Evolutionary conservation across 2,888 invertebrate genomes (phyloP), one percentile per base, ranked within the genome.

Genomic region (Melanotus villosus): DNA sequence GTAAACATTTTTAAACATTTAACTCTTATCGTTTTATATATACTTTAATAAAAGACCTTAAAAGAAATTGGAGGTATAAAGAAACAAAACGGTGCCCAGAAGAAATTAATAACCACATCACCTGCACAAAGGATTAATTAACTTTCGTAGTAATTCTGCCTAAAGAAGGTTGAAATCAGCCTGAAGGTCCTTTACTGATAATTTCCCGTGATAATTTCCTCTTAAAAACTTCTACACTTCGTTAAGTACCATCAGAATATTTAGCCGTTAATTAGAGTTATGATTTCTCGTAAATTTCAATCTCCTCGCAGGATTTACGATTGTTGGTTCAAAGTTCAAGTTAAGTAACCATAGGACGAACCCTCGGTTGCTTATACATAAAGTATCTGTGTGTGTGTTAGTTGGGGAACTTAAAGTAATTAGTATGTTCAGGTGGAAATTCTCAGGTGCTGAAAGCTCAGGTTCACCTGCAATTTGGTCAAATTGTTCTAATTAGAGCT

Each of bases 401-500:
- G 32, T 52, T 52, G 18, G 26, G 32, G 10, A 52, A 30, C 52
- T 34, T 18, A 32, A 19, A 19, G 32, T 34, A 52, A 34, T 52
- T 52, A 34, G 52, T 32, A 12, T 52, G 32, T 34, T 52, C 52
- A 52, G 52, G 32, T 52, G 52, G 32, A 52, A 52, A 32, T 52
- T 52, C 52, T 50, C 50, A 16, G 12, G 52, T 32, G 16, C 14
- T 7, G 7, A 26, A 32, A 6, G 34, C 34, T 23, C 47, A 54
- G 30, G 18, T 56, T 18, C 34, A 34, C 12, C 19, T 32, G 57
- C 38, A 57, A 26, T 41, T 41, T 41, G 38, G 26, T 57, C 21
- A 16, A 38, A 41, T 36, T 21, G 43, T 63, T 32, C 45, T 45
- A 65, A 65, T 57, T 43, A 45, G 19, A 34, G 54, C n/a, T 19